Conservation (phyloP, 2,797 vertebrate genomes). For the Argyrosomus regius region DNA sequence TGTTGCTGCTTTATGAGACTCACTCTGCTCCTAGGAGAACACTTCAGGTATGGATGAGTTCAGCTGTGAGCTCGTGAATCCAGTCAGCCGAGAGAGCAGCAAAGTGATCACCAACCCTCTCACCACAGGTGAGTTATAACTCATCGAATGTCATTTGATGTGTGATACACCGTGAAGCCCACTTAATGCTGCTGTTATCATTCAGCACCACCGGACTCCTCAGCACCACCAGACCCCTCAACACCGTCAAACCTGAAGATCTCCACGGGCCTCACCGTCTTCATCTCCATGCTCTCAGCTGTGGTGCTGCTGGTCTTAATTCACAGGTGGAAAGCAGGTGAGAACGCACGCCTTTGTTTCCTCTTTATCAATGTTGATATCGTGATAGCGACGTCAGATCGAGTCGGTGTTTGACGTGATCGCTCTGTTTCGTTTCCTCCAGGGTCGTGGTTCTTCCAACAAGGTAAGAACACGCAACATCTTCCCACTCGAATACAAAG, state of each 20-base stretch:
- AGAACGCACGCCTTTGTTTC: not conserved
- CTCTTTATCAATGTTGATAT: not conserved
- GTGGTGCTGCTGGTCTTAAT: not conserved
- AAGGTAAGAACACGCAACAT: conserved; percentile 61
- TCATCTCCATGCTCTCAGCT: not conserved
- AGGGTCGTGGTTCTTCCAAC: conserved; percentile 76
- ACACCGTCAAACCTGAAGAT: not conserved
- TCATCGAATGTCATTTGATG: not conserved
- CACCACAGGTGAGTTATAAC: not conserved
- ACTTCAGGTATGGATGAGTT: fast-evolving
- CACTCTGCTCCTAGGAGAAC: not conserved
- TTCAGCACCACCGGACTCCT: not conserved
- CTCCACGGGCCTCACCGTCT: conserved; percentile 10
- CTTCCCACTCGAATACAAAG: too few relatives aligned
- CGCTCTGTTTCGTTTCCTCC: not conserved
- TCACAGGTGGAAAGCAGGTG: conserved; percentile 68
- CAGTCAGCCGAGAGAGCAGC: conserved; percentile 45
- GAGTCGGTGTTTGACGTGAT: not conserved
- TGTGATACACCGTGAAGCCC: not conserved
- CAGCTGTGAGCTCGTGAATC: conserved; percentile 61
- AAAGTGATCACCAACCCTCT: conserved; percentile 2
- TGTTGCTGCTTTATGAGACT: too few relatives aligned
- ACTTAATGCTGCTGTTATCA: not conserved
- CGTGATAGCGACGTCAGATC: not conserved
- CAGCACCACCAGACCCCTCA: fast-evolving